Evolutionary conservation across 2,888 invertebrate species (phyloP), one percentile per base, ranked within the genome.

Genomic region (Plagodis dolabraria): DNA sequence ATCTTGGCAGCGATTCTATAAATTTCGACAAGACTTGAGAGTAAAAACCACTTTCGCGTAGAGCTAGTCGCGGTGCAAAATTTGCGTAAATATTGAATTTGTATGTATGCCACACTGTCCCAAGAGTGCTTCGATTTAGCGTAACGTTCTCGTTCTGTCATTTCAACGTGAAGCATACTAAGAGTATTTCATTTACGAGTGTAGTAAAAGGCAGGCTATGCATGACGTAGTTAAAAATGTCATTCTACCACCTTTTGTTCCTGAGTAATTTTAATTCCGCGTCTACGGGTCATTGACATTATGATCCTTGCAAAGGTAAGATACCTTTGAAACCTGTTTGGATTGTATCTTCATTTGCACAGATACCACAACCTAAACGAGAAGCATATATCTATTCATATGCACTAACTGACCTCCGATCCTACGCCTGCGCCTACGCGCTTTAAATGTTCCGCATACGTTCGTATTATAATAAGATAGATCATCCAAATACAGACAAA

Each of bases 381-480:
- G 52, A 22, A 6, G 7, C 47, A 36, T 49, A 50, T 60, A 47
- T 43, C 51, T 77, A 71, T 68, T 67, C 71, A 36, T 44, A 11
- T 46, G 33, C 46, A 46, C 34, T 46, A 34, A 77, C 72, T 71
- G 74, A 74, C 79, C 77, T 79, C 74, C 71, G 66, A 61, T 36
- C 22, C 22, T 22, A 22, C 22, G 22, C 22, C 22, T 61, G 64
- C 46, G 63, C 75, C 77, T 74, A 82, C 72, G 64, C 58, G 61
- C 55, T 60, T 63, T 58, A 74, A 67, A 70, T 77, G 73, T 85
- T 86, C 85, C 84, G 84, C 74, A 76, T 80, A 79, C 68, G 22
- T 22, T 22, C 22, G 22, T 22, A 22, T 22, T 22, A 22, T 22
- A 22, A 22, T 22, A 22, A 22, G 22, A 22, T 22, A 22, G 22